Conservation (phyloP, 2,888 invertebrate genomes). For the Parnassius smintheus region DNA sequence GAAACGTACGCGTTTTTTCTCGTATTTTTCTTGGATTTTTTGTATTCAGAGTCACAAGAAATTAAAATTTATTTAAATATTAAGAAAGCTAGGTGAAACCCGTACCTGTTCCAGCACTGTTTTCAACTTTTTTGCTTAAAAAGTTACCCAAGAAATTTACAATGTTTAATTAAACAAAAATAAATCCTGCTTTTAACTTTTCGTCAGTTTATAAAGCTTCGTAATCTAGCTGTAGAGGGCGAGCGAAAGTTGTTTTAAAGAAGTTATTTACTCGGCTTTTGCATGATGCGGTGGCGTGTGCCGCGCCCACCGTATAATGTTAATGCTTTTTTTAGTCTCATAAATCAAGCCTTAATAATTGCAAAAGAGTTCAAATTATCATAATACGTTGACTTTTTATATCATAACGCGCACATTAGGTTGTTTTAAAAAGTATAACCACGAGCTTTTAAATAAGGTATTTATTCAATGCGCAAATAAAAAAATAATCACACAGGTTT, state of each 20-base stretch:
- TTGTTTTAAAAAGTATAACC: slow-evolving; percentile 4
- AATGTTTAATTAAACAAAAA: slow-evolving; percentile 15
- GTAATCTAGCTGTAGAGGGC: slow-evolving; percentile 5
- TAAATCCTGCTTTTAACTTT: slow-evolving; percentile 2
- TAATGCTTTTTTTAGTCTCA: slow-evolving; percentile 47
- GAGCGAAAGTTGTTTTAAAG: slow-evolving; percentile 11
- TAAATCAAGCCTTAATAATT: slow-evolving; percentile 63
- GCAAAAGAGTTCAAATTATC: slow-evolving; percentile 55
- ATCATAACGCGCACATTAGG: slow-evolving; percentile 26
- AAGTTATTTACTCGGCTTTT: slow-evolving; percentile 29
- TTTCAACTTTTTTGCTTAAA: slow-evolving; percentile 21
- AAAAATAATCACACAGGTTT: no score
- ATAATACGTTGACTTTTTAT: slow-evolving; percentile 41
- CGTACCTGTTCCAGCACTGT: no score
- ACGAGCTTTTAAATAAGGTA: background rate
- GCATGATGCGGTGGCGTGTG: slow-evolving; percentile 50
- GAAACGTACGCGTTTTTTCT: no score
- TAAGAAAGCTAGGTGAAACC: no score
- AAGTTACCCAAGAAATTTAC: background rate
- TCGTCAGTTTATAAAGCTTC: slow-evolving; percentile 12
- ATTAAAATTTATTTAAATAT: no score
- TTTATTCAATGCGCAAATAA: no score
- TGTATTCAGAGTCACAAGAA: no score
- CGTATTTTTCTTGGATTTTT: no score
- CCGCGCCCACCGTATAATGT: slow-evolving; percentile 51